Evolutionary conservation across 2,888 invertebrate genomes (phyloP).

Genomic region (Zele albiditarsus): DNA sequence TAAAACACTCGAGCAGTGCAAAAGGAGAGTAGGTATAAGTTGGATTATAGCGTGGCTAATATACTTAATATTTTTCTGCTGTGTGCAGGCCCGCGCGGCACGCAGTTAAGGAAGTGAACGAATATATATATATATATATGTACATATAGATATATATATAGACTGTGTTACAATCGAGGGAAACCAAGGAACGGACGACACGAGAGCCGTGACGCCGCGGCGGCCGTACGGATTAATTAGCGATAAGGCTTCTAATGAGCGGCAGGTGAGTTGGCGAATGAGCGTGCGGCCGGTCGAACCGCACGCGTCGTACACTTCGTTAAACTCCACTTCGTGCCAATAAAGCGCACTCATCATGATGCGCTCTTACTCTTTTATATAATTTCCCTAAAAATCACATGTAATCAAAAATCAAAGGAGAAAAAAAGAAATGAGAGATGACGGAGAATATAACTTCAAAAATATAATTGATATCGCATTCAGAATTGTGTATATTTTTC

Average conservation of each 20-base stretch:
- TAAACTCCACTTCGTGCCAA: constrained; percentile 39
- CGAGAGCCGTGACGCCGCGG: constrained; percentile 70
- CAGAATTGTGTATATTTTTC: no score
- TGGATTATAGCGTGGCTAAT: constrained; percentile 45
- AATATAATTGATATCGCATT: no score
- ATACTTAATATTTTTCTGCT: constrained; percentile 31
- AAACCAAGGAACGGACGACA: constrained; percentile 65
- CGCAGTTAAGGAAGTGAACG: constrained; percentile 48
- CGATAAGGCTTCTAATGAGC: constrained; percentile 73
- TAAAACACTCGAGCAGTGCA: constrained; percentile 41
- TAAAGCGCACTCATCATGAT: constrained; percentile 1
- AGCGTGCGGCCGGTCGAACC: constrained; percentile 53
- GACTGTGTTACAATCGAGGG: constrained; percentile 39
- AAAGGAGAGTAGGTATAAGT: constrained; percentile 45
- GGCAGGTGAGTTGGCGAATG: constrained; percentile 68
- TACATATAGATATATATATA: constrained; percentile 18
- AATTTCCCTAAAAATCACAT: background rate
- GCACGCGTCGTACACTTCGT: constrained; percentile 48
- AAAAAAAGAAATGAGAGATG: background rate
- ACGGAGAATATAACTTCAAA: no score
- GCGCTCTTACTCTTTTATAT: constrained; percentile 7
- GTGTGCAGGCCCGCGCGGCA: constrained; percentile 38
- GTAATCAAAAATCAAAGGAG: background rate
- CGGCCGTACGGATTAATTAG: constrained; percentile 72
- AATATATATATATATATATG: constrained; percentile 27